Conservation (phyloP, 2,113 vertebrate genomes). For the Muntiacus muntjak region DNA sequence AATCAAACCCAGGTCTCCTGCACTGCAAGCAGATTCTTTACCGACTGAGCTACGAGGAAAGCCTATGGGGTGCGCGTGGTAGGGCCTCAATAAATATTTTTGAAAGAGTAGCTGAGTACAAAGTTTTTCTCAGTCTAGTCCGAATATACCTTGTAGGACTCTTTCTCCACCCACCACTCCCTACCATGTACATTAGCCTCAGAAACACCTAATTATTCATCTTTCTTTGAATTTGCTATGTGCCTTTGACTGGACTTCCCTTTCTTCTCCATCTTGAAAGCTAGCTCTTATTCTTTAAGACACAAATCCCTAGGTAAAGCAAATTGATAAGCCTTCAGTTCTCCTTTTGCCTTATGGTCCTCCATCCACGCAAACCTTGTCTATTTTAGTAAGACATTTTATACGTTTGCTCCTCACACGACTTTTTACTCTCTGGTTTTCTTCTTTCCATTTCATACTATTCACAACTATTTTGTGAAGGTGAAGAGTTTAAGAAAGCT, state of each 20-base stretch:
- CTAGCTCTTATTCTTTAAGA: not conserved
- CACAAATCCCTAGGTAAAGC: not conserved
- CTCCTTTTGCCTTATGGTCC: not conserved
- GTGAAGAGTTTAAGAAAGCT: not conserved
- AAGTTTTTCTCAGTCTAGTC: not conserved
- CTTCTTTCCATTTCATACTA: not conserved
- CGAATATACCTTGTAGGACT: not conserved
- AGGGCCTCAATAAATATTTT: not conserved
- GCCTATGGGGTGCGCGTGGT: not conserved
- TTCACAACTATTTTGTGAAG: not conserved
- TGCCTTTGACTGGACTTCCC: not conserved
- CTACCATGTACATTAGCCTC: not conserved
- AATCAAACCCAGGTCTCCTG: not conserved
- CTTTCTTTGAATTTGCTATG: not conserved
- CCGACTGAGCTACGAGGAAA: fast-evolving
- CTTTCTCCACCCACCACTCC: not conserved
- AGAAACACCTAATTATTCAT: not conserved
- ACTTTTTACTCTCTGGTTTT: not conserved
- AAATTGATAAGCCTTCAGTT: not conserved
- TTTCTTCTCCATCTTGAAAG: not conserved
- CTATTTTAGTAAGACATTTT: not conserved
- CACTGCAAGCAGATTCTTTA: not conserved
- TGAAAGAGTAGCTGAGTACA: not conserved
- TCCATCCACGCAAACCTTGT: not conserved
- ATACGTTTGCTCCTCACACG: not conserved